Percentiles rank a stretch among this genome's conserved stretches.
Conservation (phyloP, 2,113 vertebrate species). For the Ivindomyrus marchei region DNA sequence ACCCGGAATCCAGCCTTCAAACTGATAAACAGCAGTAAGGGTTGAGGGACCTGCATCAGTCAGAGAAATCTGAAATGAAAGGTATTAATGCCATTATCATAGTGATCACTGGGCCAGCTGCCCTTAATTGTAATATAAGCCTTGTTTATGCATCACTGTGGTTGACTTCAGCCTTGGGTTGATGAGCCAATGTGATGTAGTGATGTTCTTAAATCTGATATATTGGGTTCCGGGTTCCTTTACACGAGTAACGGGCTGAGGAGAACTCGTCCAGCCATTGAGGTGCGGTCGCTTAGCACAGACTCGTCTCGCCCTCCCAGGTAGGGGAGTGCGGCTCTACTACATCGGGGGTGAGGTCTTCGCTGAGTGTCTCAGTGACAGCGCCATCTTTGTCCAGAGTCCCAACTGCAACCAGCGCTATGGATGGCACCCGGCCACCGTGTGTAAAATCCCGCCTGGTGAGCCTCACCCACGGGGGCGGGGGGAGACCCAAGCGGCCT, state of each 20-base stretch:
- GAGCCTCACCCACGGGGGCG: conserved; percentile 20
- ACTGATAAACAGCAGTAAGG: not conserved
- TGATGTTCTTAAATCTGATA: not conserved
- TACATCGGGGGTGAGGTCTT: conserved; percentile 98
- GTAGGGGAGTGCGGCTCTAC: conserved; percentile 88
- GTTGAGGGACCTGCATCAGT: not conserved
- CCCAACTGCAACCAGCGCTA: conserved; percentile 99
- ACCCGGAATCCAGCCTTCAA: not conserved
- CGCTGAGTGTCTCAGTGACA: conserved; percentile 96
- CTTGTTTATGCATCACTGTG: not conserved
- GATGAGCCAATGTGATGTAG: not conserved
- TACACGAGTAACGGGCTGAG: not conserved
- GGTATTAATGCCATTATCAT: not conserved
- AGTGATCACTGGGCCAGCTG: not conserved
- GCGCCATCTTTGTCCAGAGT: conserved; percentile 96
- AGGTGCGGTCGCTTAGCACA: not conserved
- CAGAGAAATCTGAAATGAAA: not conserved
- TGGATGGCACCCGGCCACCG: conserved; percentile 94
- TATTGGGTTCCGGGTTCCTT: not conserved
- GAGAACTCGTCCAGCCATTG: not conserved
- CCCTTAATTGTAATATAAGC: not conserved
- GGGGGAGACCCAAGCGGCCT: not conserved
- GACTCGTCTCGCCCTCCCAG: conserved; percentile 45
- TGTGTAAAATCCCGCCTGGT: conserved; percentile 98
- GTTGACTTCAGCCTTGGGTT: not conserved